Conservation (phyloP, 2,797 vertebrate species). For the Spinus pinus region DNA sequence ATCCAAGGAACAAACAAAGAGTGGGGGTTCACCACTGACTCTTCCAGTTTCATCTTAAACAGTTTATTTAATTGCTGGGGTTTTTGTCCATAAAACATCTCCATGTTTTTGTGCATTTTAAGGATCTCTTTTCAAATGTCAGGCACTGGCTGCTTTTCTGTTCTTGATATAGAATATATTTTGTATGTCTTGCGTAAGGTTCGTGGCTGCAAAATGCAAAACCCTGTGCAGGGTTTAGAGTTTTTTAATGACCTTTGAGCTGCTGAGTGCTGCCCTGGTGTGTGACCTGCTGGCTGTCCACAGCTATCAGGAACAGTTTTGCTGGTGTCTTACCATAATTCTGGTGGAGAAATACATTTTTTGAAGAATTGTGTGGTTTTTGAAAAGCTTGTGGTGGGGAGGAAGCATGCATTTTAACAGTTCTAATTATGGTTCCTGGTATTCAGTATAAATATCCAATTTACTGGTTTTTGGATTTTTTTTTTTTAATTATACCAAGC, state of each 20-base stretch:
- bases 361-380: background rate
- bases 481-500: background rate
- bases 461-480: background rate
- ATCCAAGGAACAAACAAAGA: background rate
- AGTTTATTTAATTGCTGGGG: background rate
- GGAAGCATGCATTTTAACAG: background rate
- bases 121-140: background rate
- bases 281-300: background rate
- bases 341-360: background rate
- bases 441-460: background rate
- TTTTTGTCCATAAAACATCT: background rate
- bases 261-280: background rate
- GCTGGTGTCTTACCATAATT: background rate
- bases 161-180: background rate
- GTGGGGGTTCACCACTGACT: background rate
- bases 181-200: background rate
- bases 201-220: background rate
- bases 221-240: background rate
- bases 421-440: background rate
- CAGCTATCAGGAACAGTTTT: background rate
- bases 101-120: background rate
- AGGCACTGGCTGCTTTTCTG: background rate
- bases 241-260: background rate
- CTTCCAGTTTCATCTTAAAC: background rate
- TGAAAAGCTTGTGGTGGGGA: background rate